Conservation (phyloP, 2,113 vertebrate genomes). For the Peromyscus leucopus region DNA sequence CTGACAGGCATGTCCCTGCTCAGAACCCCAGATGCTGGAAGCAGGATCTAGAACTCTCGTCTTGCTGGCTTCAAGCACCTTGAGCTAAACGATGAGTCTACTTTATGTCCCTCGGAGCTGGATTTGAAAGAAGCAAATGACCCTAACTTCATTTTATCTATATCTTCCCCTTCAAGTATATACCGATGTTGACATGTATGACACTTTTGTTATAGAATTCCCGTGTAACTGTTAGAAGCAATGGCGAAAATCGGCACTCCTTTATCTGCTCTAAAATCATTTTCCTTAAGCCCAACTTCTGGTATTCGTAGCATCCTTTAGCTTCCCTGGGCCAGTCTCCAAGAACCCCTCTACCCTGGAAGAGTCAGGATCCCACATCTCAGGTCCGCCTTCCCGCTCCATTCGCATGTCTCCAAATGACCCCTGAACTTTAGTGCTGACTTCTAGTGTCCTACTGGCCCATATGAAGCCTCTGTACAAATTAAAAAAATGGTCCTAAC, state of each 20-base stretch:
- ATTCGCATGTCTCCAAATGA: neutral
- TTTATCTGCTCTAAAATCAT: conserved; percentile 8
- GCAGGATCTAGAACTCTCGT: neutral
- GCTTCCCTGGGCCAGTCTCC: neutral
- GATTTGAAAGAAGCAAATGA: conserved; percentile 22
- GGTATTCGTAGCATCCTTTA: neutral
- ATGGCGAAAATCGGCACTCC: neutral
- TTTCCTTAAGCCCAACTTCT: neutral
- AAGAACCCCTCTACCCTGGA: neutral
- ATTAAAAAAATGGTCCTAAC: neutral
- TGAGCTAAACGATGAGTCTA: neutral
- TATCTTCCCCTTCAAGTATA: neutral
- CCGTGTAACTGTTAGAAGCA: neutral
- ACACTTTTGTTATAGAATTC: neutral
- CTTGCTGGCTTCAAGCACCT: neutral
- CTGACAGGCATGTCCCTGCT: neutral
- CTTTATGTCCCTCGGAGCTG: neutral
- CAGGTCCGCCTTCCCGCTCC: neutral
- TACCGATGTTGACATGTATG: neutral
- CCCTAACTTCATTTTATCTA: neutral
- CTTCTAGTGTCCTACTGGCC: neutral
- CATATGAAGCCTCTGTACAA: neutral
- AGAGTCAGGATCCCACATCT: neutral
- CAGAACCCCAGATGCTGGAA: neutral
- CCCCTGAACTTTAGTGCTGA: neutral